Evolutionary conservation across 2,888 invertebrate species (phyloP).

Genomic region (Drosophila fungiperda): DNA sequence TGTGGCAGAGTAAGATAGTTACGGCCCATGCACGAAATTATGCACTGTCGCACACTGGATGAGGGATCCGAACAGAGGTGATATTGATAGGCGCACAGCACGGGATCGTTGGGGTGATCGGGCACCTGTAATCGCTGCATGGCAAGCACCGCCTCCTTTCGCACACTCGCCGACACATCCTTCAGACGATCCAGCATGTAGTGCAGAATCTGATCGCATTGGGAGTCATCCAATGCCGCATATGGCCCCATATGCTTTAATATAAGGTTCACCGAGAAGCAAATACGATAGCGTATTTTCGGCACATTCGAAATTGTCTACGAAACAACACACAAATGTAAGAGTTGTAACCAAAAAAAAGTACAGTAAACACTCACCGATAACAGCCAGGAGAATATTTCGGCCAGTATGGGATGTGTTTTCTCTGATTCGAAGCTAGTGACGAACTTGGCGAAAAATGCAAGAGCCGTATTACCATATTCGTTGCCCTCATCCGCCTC

Average conservation of each 20-base stretch:
- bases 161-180: constrained; percentile 91
- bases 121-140: constrained; percentile 93
- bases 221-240: constrained; percentile 90
- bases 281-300: constrained; percentile 89
- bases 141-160: constrained; percentile 92
- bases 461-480: constrained; percentile 88
- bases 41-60: constrained; percentile 89
- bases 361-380: constrained; percentile 52
- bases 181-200: constrained; percentile 89
- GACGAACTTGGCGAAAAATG: constrained; percentile 90
- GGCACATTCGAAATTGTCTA: constrained; percentile 86
- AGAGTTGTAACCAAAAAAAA: constrained; percentile 2
- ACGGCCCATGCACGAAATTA: constrained; percentile 90
- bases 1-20: constrained; percentile 89
- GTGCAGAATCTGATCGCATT: constrained; percentile 90
- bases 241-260: constrained; percentile 90
- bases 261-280: constrained; percentile 91
- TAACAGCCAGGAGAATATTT: constrained; percentile 80
- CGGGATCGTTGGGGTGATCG: constrained; percentile 89
- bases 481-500: constrained; percentile 89
- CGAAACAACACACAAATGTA: constrained; percentile 20
- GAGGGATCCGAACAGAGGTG: constrained; percentile 91
- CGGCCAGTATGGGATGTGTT: constrained; percentile 80
- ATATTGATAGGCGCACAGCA: constrained; percentile 90
- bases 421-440: constrained; percentile 87